phyloP scores from a whole-genome alignment of 53 echinoderm and acorn worm species.

The Antedon mediterranea region DNA sequence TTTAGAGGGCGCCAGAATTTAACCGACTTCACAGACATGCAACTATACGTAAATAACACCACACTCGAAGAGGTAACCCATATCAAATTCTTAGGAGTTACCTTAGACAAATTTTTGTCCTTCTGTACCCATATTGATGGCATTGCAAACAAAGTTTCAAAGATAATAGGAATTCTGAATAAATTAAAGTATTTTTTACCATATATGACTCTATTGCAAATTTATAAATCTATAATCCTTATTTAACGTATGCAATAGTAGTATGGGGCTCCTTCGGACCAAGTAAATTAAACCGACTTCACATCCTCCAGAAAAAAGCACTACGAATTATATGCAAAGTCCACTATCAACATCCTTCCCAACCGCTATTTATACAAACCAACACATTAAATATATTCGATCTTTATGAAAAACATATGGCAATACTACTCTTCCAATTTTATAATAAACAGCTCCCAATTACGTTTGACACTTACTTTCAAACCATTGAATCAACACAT shows the following conservation, averaged over 20 bases:
- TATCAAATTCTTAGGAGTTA: neutral
- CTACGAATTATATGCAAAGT: too few relatives aligned
- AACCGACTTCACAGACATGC: neutral
- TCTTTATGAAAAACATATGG: neutral
- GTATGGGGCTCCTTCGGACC: neutral
- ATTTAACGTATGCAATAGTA: neutral
- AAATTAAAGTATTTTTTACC: neutral
- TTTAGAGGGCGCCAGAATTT: neutral
- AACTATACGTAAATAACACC: neutral
- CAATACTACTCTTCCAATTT: neutral
- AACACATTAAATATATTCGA: too few relatives aligned
- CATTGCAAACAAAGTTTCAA: neutral
- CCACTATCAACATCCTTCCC: too few relatives aligned
- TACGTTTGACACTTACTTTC: neutral
- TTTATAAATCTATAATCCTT: neutral
- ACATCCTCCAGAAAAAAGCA: too few relatives aligned
- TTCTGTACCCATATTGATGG: neutral
- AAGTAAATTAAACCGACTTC: neutral
- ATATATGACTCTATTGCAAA: neutral
- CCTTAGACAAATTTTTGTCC: neutral
- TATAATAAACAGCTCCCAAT: neutral
- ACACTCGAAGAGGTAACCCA: neutral
- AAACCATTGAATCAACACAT: neutral
- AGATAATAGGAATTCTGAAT: neutral
- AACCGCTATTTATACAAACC: too few relatives aligned